phyloP scores from a whole-genome alignment of 2,797 vertebrate genomes.

The Muraenolepis orangiensis region DNA sequence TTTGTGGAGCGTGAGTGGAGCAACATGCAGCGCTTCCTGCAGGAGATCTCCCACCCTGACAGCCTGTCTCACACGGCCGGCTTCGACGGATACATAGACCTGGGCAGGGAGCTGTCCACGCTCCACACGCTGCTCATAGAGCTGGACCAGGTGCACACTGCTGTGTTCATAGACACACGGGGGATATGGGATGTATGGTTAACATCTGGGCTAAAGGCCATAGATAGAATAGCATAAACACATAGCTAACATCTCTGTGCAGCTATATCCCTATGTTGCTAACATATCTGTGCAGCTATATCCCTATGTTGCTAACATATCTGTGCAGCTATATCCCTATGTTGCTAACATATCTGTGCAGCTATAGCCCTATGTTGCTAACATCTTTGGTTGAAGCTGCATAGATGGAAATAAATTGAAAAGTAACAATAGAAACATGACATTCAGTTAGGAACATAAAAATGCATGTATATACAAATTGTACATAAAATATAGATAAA shows the following conservation, averaged over 20 bases:
- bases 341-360: neutral
- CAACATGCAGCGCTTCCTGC: slow-evolving; percentile 94
- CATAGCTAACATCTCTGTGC: neutral
- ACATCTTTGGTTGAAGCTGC: too few species aligned
- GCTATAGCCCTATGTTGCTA: neutral
- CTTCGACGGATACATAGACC: slow-evolving; percentile 94
- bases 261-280: neutral
- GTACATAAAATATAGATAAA: too few species aligned
- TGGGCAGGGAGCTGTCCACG: slow-evolving; percentile 89
- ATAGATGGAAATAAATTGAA: too few species aligned
- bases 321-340: neutral
- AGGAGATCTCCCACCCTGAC: slow-evolving; percentile 92
- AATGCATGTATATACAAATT: neutral
- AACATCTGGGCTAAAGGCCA: neutral
- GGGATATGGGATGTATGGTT: neutral
- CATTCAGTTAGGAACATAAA: neutral
- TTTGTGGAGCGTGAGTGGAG: slow-evolving; percentile 95
- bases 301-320: neutral
- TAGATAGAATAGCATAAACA: neutral
- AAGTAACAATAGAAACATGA: neutral
- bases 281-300: neutral
- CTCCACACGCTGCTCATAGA: slow-evolving; percentile 89
- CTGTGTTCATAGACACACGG: neutral
- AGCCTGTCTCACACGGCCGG: slow-evolving; percentile 88
- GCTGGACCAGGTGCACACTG: slow-evolving; percentile 85